Evolutionary conservation across 2,888 invertebrate species (phyloP), one percentile per base, ranked within the genome.

Genomic region (Drosophila parthenogenetica): DNA sequence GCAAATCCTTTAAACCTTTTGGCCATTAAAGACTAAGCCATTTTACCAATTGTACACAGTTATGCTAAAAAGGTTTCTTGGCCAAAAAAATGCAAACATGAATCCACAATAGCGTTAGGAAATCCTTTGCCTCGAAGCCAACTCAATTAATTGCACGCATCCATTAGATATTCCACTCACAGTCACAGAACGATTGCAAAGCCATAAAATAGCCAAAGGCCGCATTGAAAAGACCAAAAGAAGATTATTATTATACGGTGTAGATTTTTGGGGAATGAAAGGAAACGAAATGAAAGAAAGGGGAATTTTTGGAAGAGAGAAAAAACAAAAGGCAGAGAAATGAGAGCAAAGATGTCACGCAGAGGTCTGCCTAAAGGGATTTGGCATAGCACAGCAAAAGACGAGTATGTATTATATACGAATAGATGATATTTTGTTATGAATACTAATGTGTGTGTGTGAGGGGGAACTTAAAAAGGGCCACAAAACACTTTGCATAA

Each of bases 401-500:
- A 13, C 35, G 35, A 35, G 35, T 35, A 71, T 63, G 51, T 62
- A 75, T 55, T 68, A 62, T 59, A 69, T 57, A 40, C 60, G 45
- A 72, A 87, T 89, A 78, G 86, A 77, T 84, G 81, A 77, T 78
- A 88, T 88, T 80, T 85, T 77, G 90, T 78, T 89, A 87, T 90
- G 90, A 89, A 90, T 90, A 90, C 90, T 87, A 90, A 90, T 89
- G 79, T 39, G 35, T 35, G 13, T 35, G 35, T 35, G 35, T 35
- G 35, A 32, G 42, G 46, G 22, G 16, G 43, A 39, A 58, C 35
- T 57, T 63, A 46, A 65, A 62, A 60, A 43, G 22, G 57, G 8
- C 48, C 45, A 25, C n/a, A 29, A 19, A 59, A 46, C 49, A 60
- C 62, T 76, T 73, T 76, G 66, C 78, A 76, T 76, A 76, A 60